Conservation (phyloP, 2,797 vertebrate genomes). For the Echiichthys vipera region DNA sequence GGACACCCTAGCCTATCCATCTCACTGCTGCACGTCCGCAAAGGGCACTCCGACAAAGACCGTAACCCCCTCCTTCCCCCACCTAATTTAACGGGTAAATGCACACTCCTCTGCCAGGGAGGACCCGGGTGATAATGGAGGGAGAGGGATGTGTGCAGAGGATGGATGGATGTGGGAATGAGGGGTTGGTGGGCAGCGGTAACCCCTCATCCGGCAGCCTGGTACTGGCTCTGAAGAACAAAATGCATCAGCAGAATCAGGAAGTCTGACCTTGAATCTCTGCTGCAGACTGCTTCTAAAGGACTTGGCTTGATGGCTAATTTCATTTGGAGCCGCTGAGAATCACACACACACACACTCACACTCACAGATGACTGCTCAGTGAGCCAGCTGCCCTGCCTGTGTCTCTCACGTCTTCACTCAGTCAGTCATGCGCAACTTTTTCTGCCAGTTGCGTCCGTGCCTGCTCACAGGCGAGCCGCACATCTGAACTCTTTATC, state of each 20-base stretch:
- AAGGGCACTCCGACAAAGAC: constrained; percentile 45
- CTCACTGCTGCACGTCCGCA: constrained; percentile 59
- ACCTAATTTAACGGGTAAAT: constrained; percentile 82
- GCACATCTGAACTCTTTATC: constrained; percentile 29
- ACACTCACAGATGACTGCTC: constrained; percentile 58
- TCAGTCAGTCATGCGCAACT: constrained; percentile 47
- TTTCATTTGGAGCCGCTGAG: constrained; percentile 73
- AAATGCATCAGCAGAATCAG: constrained; percentile 79
- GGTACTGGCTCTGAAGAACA: constrained; percentile 52
- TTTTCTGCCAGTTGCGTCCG: constrained; percentile 44
- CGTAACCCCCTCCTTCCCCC: constrained; percentile 34
- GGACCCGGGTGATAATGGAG: constrained; percentile 67
- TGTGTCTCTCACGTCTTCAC: constrained; percentile 57
- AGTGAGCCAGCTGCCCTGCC: constrained; percentile 67
- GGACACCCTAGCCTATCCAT: constrained; percentile 71
- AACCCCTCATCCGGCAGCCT: constrained; percentile 51
- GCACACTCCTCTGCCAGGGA: constrained; percentile 65
- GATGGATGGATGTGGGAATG: constrained; percentile 47
- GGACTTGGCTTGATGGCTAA: constrained; percentile 72
- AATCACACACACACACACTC: constrained; percentile 31
- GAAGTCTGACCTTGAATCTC: constrained; percentile 76
- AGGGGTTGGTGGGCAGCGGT: constrained; percentile 36
- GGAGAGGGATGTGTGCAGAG: constrained; percentile 38
- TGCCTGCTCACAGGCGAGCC: constrained; percentile 25
- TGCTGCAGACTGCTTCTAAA: constrained; percentile 70